Evolutionary conservation across 2,797 vertebrate genomes (phyloP).

Genomic region (Dermochelys coriacea): DNA sequence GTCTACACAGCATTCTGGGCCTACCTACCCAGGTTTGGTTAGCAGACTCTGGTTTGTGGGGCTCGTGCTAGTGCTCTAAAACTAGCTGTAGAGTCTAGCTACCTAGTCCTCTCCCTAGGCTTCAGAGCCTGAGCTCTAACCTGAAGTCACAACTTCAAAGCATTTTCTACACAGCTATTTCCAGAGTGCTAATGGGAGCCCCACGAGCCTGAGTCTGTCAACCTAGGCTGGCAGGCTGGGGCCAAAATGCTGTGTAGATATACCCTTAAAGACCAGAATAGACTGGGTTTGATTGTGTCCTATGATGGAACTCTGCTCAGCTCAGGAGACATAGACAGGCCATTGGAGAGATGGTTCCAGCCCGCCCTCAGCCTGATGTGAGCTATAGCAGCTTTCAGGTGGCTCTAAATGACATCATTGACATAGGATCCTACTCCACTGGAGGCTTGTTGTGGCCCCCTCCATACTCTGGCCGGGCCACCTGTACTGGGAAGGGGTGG

Average conservation of each 20-base stretch:
- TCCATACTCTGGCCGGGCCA: rapidly evolving
- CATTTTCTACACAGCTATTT: too few species aligned
- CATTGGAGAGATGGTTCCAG: background rate
- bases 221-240: too few species aligned
- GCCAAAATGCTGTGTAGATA: too few species aligned
- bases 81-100: background rate
- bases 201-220: too few species aligned
- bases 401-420: background rate
- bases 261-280: too few species aligned
- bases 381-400: background rate
- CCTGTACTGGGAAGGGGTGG: background rate
- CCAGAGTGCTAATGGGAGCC: too few species aligned
- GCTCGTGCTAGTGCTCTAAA: background rate
- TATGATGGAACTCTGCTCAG: background rate
- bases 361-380: background rate
- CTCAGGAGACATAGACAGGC: rapidly evolving
- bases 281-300: background rate
- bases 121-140: background rate
- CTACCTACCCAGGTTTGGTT: background rate
- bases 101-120: background rate
- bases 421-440: rapidly evolving
- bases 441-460: background rate
- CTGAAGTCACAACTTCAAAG: too few species aligned
- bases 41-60: background rate
- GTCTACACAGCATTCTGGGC: background rate